These are phyloP conservation scores for Callitettix versicolor DNA, from an alignment of 1,140 invertebrate species.

Conservation along the genomic window DNA sequence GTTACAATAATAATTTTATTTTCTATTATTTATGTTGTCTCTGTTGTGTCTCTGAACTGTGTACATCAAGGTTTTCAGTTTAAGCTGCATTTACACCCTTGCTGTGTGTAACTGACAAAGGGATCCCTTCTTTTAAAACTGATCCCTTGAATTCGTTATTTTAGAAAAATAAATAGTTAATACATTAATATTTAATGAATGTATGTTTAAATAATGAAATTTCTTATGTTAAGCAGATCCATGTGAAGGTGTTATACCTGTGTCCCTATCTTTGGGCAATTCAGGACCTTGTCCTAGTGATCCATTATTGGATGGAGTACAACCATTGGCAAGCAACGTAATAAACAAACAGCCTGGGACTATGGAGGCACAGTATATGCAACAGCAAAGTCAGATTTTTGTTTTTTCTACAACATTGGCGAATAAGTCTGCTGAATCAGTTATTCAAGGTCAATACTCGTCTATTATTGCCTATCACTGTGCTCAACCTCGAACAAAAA, in stretches of 20 bases:
- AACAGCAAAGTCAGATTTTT: slow-evolving; percentile 96
- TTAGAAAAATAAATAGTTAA: too few species aligned
- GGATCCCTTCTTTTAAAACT: too few species aligned
- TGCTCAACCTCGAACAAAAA: slow-evolving; percentile 88
- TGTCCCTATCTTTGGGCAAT: neutral
- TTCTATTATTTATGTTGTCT: too few species aligned
- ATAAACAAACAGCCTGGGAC: slow-evolving; percentile 68
- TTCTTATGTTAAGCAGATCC: neutral
- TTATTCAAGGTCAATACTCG: slow-evolving; percentile 75
- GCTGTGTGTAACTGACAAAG: too few species aligned
- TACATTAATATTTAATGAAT: too few species aligned
- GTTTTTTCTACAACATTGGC: slow-evolving; percentile 90
- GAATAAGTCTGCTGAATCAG: slow-evolving; percentile 88
- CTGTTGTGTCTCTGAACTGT: too few species aligned
- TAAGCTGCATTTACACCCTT: too few species aligned
- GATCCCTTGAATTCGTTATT: too few species aligned
- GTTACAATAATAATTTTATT: too few species aligned
- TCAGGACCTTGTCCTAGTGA: slow-evolving; percentile 4
- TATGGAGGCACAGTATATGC: slow-evolving; percentile 75
- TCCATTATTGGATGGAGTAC: slow-evolving; percentile 28
- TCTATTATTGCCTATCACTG: slow-evolving; percentile 92
- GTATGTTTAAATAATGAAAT: too few species aligned
- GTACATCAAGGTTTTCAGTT: too few species aligned
- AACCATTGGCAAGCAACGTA: slow-evolving; percentile 64
- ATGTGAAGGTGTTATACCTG: slow-evolving; percentile 1